Evolutionary conservation across 2,888 invertebrate species (phyloP).

Genomic region (Drosophila prolongata): DNA sequence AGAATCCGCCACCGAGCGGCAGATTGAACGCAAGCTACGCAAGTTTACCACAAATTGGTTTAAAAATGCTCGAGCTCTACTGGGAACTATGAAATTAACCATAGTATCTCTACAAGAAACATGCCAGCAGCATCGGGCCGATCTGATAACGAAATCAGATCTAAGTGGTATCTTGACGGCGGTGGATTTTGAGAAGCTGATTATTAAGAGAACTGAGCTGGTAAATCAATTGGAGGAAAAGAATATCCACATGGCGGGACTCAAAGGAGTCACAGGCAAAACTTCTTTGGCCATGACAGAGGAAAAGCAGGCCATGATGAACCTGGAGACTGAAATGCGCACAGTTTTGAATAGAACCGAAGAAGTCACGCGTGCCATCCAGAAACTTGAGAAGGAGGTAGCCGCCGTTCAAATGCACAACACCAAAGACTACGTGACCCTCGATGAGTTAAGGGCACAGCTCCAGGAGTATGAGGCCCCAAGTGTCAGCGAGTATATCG

Average conservation of each 20-base stretch:
- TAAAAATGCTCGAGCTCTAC: constrained; percentile 84
- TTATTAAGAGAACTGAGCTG: constrained; percentile 86
- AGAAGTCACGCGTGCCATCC: constrained; percentile 83
- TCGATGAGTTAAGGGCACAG: constrained; percentile 81
- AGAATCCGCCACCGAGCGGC: constrained; percentile 76
- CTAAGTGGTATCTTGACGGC: constrained; percentile 86
- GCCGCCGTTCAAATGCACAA: constrained; percentile 82
- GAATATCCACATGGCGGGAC: constrained; percentile 85
- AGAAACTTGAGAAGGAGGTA: constrained; percentile 83
- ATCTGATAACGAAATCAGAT: constrained; percentile 84
- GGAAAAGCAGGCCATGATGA: constrained; percentile 84
- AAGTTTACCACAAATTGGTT: constrained; percentile 86
- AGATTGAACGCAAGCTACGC: constrained; percentile 79
- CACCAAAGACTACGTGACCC: constrained; percentile 77
- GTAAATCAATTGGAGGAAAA: constrained; percentile 85
- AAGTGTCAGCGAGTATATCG: constrained; percentile 85
- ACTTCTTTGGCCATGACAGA: constrained; percentile 85
- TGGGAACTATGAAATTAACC: constrained; percentile 86
- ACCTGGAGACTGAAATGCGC: constrained; percentile 83
- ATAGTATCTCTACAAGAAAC: constrained; percentile 85
- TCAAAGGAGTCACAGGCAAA: constrained; percentile 85
- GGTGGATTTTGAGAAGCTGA: constrained; percentile 86
- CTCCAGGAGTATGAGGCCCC: constrained; percentile 85
- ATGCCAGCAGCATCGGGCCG: constrained; percentile 82
- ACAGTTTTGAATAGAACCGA: constrained; percentile 83